Evolutionary conservation across 2,888 invertebrate species (phyloP).

Genomic region (Ennomos fuscantarius): DNA sequence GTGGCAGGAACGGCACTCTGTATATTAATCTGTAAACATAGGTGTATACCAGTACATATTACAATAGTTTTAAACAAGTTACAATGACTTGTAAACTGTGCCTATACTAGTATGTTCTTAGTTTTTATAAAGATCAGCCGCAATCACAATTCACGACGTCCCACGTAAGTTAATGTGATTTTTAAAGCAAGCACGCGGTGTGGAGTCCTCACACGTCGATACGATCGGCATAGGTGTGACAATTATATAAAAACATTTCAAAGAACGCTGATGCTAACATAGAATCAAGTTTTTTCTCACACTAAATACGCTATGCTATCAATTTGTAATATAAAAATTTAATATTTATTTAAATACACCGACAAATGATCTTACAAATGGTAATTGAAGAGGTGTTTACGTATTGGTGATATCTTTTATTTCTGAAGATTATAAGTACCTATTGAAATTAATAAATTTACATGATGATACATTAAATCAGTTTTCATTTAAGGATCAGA

Average conservation of each 20-base stretch:
- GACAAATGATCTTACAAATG: background rate
- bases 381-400: no score
- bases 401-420: no score
- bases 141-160: conserved; percentile 4
- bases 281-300: conserved; percentile 14
- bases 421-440: no score
- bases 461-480: no score
- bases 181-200: conserved; percentile 8
- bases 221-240: conserved; percentile 12
- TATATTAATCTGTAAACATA: no score
- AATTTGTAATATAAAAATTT: background rate
- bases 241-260: conserved; percentile 20
- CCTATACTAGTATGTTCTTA: no score
- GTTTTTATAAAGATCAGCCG: conserved; percentile 5
- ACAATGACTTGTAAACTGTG: no score
- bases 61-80: no score
- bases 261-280: conserved; percentile 26
- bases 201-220: conserved; percentile 13
- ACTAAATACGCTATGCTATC: conserved; percentile 4
- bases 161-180: conserved; percentile 17
- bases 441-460: no score
- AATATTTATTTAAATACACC: background rate
- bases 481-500: no score
- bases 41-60: no score
- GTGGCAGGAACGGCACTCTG: no score